phyloP scores from a whole-genome alignment of 2,113 vertebrate genomes.

The Eidolon helvum region DNA sequence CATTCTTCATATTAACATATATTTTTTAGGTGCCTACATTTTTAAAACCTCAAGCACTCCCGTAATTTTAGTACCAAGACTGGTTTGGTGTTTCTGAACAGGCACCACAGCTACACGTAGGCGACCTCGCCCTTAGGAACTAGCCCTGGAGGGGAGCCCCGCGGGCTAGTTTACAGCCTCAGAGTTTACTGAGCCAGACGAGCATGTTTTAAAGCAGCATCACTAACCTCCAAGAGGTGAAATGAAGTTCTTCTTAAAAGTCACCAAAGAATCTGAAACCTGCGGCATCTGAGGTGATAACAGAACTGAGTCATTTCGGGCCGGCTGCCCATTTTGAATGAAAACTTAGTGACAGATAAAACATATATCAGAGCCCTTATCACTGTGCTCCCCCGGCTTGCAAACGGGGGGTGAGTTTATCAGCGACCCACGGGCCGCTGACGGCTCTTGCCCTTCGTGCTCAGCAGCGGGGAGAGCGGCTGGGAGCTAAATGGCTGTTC shows the following conservation, averaged over 20 bases:
- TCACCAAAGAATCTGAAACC: conserved; percentile 75
- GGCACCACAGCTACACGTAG: background rate
- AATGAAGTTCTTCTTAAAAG: conserved; percentile 73
- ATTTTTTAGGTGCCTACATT: background rate
- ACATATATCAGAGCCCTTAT: conserved; percentile 88
- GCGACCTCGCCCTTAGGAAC: background rate
- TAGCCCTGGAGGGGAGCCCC: background rate
- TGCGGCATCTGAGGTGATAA: conserved; percentile 83
- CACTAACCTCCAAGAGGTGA: conserved; percentile 62
- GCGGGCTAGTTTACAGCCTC: background rate
- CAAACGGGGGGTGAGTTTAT: conserved; percentile 87
- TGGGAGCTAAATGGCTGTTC: conserved; percentile 85
- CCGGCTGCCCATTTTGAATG: conserved; percentile 84
- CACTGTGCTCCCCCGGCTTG: conserved; percentile 84
- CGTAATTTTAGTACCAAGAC: background rate
- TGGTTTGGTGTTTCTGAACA: background rate
- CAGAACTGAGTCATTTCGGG: conserved; percentile 80
- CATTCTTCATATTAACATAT: background rate
- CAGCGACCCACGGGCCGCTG: conserved; percentile 78
- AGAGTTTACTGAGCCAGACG: background rate
- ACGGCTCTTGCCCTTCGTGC: conserved; percentile 76
- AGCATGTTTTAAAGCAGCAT: background rate
- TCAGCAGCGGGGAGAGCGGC: conserved; percentile 69
- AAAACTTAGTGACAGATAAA: conserved; percentile 88
- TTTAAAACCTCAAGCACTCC: background rate